phyloP scores from a whole-genome alignment of 2,888 invertebrate species.

The Hymenopus coronatus region DNA sequence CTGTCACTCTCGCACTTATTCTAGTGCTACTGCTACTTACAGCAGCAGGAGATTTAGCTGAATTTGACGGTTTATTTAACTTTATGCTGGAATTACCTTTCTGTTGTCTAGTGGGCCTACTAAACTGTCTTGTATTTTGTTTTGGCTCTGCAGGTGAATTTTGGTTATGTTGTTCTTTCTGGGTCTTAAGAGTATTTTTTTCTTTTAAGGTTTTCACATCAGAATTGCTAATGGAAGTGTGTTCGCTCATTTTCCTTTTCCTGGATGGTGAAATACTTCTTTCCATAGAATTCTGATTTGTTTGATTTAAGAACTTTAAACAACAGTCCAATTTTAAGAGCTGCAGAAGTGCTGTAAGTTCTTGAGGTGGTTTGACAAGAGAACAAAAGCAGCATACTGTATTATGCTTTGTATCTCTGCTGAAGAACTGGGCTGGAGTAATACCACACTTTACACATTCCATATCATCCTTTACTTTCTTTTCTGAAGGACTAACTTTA shows the following conservation, averaged over 20 bases:
- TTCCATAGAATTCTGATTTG: neutral
- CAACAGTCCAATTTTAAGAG: neutral
- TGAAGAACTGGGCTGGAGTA: neutral
- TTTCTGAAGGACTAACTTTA: neutral
- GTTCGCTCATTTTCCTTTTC: neutral
- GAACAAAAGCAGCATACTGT: neutral
- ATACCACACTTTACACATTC: neutral
- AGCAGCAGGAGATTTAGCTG: neutral
- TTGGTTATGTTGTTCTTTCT: neutral
- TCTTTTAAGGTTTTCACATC: neutral
- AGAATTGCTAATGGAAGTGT: neutral
- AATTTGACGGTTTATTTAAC: neutral
- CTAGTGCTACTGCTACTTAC: neutral
- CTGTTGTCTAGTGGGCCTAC: neutral
- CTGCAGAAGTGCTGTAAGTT: neutral
- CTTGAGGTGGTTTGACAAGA: neutral
- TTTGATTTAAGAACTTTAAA: neutral
- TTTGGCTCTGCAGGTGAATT: neutral
- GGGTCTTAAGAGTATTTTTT: neutral
- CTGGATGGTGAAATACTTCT: neutral
- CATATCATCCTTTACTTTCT: neutral
- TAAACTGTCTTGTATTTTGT: neutral
- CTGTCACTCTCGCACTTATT: neutral
- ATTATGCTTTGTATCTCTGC: neutral
- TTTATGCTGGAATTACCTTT: neutral